Evolutionary conservation across 2,888 invertebrate species (phyloP).

Genomic region (Ethmia dodecea): DNA sequence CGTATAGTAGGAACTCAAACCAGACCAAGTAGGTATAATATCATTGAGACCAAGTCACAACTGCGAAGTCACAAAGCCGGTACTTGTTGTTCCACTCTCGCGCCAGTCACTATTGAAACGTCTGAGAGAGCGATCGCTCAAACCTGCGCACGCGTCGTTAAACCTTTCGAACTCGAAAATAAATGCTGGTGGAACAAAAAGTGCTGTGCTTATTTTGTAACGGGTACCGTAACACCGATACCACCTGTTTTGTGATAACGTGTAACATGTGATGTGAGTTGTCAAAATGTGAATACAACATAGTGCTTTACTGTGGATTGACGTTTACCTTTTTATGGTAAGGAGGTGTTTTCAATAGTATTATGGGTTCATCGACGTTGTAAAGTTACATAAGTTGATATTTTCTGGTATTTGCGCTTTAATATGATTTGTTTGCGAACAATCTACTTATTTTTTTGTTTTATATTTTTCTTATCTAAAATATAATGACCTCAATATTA

Average conservation of each 20-base stretch:
- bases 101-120: conserved; percentile 56
- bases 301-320: conserved; percentile 41
- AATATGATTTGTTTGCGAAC: not conserved
- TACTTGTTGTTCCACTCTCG: conserved; percentile 27
- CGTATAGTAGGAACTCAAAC: too few relatives aligned
- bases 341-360: conserved; percentile 39
- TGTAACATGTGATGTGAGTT: conserved; percentile 43
- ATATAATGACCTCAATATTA: not conserved
- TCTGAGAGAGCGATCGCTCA: conserved; percentile 34
- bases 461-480: not conserved
- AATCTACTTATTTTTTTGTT: not conserved
- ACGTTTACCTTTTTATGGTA: conserved; percentile 57
- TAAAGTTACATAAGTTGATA: conserved; percentile 15
- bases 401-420: not conserved
- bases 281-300: conserved; percentile 46
- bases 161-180: conserved; percentile 30
- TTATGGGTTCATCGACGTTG: conserved; percentile 33
- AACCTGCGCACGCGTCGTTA: conserved; percentile 32
- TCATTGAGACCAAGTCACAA: too few relatives aligned
- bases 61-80: too few relatives aligned
- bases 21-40: too few relatives aligned
- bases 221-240: conserved; percentile 30
- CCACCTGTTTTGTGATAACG: not conserved
- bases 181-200: conserved; percentile 32
- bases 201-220: conserved; percentile 43